Conservation (phyloP, 2,888 invertebrate genomes). For the Synanthedon andrenaeformis region DNA sequence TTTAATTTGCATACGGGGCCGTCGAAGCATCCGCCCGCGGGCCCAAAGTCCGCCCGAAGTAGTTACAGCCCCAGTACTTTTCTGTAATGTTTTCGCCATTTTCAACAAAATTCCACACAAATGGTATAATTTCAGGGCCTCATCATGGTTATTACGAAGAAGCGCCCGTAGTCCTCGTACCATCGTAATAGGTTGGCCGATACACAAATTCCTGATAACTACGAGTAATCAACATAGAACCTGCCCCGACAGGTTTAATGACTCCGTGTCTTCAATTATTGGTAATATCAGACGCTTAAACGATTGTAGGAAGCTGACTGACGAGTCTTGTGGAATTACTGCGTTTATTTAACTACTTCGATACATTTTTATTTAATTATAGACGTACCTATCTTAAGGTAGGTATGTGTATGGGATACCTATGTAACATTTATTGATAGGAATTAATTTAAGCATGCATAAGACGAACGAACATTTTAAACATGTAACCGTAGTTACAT, state of each 20-base stretch:
- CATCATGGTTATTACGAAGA: constrained; percentile 68
- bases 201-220: constrained; percentile 66
- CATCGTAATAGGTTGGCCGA: constrained; percentile 55
- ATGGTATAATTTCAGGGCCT: constrained; percentile 66
- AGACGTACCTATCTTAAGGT: no score
- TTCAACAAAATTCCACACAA: constrained; percentile 69
- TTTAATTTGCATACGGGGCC: constrained; percentile 66
- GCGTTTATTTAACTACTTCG: constrained; percentile 29
- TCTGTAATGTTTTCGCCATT: constrained; percentile 71
- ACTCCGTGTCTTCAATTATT: constrained; percentile 60
- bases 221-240: constrained; percentile 64
- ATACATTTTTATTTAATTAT: constrained; percentile 23
- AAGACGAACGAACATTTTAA: no score
- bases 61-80: constrained; percentile 66
- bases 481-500: no score
- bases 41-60: constrained; percentile 39
- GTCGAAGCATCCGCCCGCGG: constrained; percentile 41
- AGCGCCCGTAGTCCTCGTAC: constrained; percentile 56
- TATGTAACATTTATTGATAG: no score
- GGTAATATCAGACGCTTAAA: constrained; percentile 64
- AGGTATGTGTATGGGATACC: no score
- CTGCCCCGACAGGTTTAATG: constrained; percentile 56
- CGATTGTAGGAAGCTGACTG: constrained; percentile 61
- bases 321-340: constrained; percentile 25
- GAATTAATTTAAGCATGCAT: no score